Base-by-base conservation (phyloP, 2,888 invertebrate genomes). In the Seladonia tumulorum region DNA sequence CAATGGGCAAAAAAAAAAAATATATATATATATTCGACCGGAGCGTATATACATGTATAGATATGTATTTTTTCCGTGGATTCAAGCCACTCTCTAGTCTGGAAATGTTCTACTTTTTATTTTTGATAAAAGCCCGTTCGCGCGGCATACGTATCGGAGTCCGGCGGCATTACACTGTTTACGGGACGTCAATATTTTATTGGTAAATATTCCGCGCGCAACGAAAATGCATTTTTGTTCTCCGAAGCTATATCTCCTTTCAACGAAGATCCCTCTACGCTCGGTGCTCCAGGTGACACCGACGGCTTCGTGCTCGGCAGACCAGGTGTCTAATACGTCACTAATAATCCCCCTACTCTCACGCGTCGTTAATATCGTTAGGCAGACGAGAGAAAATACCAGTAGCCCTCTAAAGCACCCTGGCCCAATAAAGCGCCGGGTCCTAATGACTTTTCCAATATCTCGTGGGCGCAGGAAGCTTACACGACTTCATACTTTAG, bases 361-460 rank as follows among this genome's bases (percentile, higher is more conserved):
- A 29, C 49, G 14, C 57, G 35, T 89, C 88, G 90, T 88, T 89
- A 89, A 85, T 83, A 79, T 79, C 76, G 79, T 82, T 79, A 83
- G 79, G 86, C 83, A 82, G 76, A 83, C 79, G 68, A 60, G 74
- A 49, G 85, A 85, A 84, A 84, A 83, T 85, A 84, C 82, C 76
- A 74, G 84, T 76, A 73, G 87, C 88, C 89, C 5, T 88, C 89
- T 91, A 92, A 91, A 91, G 89, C 90, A 89, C 88, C 88, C 74
- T 47, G 82, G 83, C 87, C 89, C 90, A 90, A 92, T 89, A 92
- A 90, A 92, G 87, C 87, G 89, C 79, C 82, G 86, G 88, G 90
- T 90, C 92, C 90, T 92, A 92, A 92, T 92, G 92, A 91, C 90
- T 92, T 92, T 92, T 91, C 92, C 92, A 90, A 92, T 92, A 92